Evolutionary conservation across 2,888 invertebrate genomes (phyloP).

Genomic region (Ophioninae sp.): DNA sequence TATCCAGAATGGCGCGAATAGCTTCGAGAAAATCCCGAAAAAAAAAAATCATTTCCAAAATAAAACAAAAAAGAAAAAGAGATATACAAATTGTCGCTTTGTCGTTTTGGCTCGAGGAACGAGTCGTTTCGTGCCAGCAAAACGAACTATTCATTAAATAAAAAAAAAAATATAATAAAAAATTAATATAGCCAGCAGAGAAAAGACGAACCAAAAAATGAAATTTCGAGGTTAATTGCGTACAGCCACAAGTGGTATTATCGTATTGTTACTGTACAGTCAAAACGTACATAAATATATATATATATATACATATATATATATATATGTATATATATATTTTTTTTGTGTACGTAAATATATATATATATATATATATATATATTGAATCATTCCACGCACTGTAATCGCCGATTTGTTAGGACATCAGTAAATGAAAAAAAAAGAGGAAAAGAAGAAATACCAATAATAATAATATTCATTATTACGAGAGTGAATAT

Average conservation of each 20-base stretch:
- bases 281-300: conserved; percentile 61
- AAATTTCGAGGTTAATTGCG: conserved; percentile 50
- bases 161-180: not conserved
- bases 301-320: not conserved
- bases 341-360: not conserved
- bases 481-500: conserved; percentile 46
- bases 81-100: not conserved
- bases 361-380: not conserved
- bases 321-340: not conserved
- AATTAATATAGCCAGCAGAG: conserved; percentile 26
- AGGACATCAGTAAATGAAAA: conserved; percentile 56
- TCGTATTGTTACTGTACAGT: conserved; percentile 74
- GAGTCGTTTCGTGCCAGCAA: conserved; percentile 24
- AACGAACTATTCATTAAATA: not conserved
- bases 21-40: not conserved
- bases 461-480: conserved; percentile 28
- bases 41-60: not conserved
- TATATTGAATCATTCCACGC: conserved; percentile 68
- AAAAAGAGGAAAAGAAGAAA: conserved; percentile 28
- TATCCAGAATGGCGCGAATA: not conserved
- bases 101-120: conserved; percentile 33
- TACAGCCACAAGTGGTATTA: conserved; percentile 70
- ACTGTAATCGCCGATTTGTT: conserved; percentile 65
- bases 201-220: conserved; percentile 38
- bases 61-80: not conserved